Evolutionary conservation across 2,113 vertebrate species (phyloP).

Genomic region (Nanorana parkeri): DNA sequence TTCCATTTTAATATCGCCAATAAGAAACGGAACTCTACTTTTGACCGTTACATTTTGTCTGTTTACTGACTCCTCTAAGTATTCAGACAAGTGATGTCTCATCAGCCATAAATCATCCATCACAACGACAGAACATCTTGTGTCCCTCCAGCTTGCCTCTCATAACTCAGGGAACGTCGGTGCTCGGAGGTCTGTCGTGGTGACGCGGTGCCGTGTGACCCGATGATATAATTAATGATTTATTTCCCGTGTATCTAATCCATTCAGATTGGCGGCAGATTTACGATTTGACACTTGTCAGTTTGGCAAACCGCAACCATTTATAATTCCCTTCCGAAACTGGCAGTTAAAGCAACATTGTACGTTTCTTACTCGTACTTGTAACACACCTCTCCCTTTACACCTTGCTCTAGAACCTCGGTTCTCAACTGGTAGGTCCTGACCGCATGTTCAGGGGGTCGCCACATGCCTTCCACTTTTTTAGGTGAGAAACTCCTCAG

Average conservation of each 20-base stretch:
- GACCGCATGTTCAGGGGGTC: no score
- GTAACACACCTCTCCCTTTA: no score
- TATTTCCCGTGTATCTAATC: constrained; percentile 1
- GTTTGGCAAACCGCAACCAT: constrained; percentile 7
- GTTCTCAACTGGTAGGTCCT: no score
- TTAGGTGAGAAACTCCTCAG: no score
- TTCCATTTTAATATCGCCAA: no score
- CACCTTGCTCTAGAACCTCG: no score
- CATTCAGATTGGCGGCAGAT: constrained; percentile 15
- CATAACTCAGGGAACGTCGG: constrained; percentile 4
- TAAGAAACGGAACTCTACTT: background rate
- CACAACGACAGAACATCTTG: constrained; percentile 7
- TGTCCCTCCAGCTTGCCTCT: background rate
- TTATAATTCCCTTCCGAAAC: background rate
- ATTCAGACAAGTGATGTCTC: background rate
- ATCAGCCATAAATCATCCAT: constrained; percentile 17
- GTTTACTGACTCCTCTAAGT: background rate
- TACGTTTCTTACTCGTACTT: no score
- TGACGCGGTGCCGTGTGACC: background rate
- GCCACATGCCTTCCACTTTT: no score
- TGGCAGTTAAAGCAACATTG: no score
- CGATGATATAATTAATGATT: constrained; percentile 29
- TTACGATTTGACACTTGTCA: constrained; percentile 30
- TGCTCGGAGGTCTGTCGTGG: background rate
- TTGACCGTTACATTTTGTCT: background rate